Evolutionary conservation across 2,797 vertebrate species (phyloP).

Genomic region (Fratercula arctica): DNA sequence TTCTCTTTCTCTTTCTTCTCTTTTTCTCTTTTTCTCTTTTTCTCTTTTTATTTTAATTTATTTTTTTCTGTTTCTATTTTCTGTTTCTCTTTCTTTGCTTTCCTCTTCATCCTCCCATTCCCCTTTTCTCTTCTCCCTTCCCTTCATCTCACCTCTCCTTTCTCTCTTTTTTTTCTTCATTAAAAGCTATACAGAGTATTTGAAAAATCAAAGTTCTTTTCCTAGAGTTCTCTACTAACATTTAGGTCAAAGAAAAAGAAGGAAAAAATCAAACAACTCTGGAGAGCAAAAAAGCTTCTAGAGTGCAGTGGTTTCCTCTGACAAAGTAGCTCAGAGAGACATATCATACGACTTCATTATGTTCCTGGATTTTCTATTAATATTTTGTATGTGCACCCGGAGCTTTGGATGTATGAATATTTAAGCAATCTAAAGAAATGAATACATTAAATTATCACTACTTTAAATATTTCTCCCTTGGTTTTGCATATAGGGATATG

Average conservation of each 20-base stretch:
- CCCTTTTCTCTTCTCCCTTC: not conserved
- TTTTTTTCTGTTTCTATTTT: not conserved
- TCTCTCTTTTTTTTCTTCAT: not conserved
- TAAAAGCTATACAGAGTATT: not conserved
- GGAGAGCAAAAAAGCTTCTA: not conserved
- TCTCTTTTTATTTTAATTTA: not conserved
- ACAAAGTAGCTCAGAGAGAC: not conserved
- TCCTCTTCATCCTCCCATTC: not conserved
- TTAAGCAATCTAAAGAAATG: not conserved
- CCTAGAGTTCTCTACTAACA: not conserved
- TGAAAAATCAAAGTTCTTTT: not conserved
- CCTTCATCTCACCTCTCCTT: not conserved
- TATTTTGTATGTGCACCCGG: not conserved
- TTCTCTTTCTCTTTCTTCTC: too few relatives aligned
- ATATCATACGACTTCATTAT: not conserved
- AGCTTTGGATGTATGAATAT: not conserved
- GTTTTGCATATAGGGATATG: not conserved
- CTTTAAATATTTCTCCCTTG: not conserved
- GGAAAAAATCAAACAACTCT: not conserved
- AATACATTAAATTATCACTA: not conserved
- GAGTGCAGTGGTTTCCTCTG: not conserved
- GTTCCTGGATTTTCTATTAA: conserved; percentile 9
- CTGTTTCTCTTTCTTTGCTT: not conserved
- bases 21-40: too few relatives aligned
- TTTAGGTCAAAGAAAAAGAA: not conserved